phyloP scores from a whole-genome alignment of 1,140 invertebrate species.

The Sarcophaga peregrina region DNA sequence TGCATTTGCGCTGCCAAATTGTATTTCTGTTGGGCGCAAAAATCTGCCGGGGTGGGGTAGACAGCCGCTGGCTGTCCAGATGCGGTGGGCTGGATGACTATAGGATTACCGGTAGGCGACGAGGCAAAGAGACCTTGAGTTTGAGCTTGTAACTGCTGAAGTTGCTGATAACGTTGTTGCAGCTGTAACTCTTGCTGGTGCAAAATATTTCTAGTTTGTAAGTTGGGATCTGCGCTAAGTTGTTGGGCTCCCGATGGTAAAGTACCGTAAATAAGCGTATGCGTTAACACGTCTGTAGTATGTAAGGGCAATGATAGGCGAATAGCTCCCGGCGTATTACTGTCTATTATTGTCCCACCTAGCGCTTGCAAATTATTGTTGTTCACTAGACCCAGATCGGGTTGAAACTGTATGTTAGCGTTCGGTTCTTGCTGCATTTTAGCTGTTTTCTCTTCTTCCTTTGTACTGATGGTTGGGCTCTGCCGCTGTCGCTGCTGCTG shows the following conservation, averaged over 20 bases:
- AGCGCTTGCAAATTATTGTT: slow-evolving; percentile 53
- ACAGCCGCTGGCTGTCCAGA: slow-evolving; percentile 32
- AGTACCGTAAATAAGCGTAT: slow-evolving; percentile 63
- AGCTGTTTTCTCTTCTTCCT: slow-evolving; percentile 46
- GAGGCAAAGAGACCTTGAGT: slow-evolving; percentile 59
- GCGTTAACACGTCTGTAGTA: slow-evolving; percentile 59
- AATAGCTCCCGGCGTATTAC: slow-evolving; percentile 46
- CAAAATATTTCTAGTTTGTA: slow-evolving; percentile 54
- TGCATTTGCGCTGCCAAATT: slow-evolving; percentile 61
- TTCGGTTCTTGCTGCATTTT: slow-evolving; percentile 66
- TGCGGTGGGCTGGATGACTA: slow-evolving; percentile 34
- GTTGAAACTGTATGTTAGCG: slow-evolving; percentile 66
- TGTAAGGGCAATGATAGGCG: slow-evolving; percentile 54
- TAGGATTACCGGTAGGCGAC: slow-evolving; percentile 45
- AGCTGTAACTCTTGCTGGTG: slow-evolving; percentile 63
- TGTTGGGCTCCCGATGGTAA: slow-evolving; percentile 52
- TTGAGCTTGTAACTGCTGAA: slow-evolving; percentile 62
- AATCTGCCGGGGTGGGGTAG: slow-evolving; percentile 11
- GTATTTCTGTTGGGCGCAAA: slow-evolving; percentile 47
- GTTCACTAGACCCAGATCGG: slow-evolving; percentile 65
- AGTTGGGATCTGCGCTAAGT: slow-evolving; percentile 53
- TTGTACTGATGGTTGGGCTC: background rate
- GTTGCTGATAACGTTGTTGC: slow-evolving; percentile 62
- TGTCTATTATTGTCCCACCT: slow-evolving; percentile 45
- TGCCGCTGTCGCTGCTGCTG: background rate